Percentiles rank a stretch among this genome's conserved stretches.
These are phyloP conservation scores for Apamea crenata DNA, from an alignment of 2,888 invertebrate species.

Conservation along the genomic window DNA sequence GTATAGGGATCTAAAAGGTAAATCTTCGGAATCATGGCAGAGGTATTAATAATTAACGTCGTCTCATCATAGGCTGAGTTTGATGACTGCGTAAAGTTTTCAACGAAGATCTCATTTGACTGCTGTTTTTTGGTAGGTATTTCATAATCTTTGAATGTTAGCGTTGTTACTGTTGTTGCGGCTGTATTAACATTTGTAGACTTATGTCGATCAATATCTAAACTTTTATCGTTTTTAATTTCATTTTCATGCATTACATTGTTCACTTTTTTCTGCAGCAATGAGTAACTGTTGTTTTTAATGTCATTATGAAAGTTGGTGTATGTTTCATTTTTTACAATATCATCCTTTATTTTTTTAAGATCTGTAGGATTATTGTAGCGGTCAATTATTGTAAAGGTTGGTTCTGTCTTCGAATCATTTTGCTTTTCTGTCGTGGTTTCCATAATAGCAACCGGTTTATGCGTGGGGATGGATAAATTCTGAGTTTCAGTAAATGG, in stretches of 20 bases:
- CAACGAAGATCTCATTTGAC: background rate
- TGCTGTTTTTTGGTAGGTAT: background rate
- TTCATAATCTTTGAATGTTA: background rate
- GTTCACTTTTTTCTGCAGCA: background rate
- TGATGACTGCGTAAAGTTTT: background rate
- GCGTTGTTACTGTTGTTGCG: background rate
- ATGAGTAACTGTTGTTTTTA: background rate
- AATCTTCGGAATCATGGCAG: constrained; percentile 9
- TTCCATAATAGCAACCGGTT: background rate
- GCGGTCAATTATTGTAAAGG: background rate
- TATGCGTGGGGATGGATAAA: background rate
- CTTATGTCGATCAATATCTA: background rate
- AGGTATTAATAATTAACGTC: background rate
- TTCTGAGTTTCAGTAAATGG: background rate
- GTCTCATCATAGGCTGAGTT: background rate
- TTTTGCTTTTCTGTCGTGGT: background rate
- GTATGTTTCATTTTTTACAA: background rate
- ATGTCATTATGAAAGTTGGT: background rate
- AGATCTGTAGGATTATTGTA: background rate
- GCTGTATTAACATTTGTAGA: background rate
- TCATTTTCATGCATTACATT: background rate
- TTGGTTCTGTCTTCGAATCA: background rate
- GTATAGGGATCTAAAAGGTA: constrained; percentile 24
- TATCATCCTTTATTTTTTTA: background rate
- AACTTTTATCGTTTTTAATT: background rate